Evolutionary conservation across 2,888 invertebrate species (phyloP).

Genomic region (Mythimna lalbum): DNA sequence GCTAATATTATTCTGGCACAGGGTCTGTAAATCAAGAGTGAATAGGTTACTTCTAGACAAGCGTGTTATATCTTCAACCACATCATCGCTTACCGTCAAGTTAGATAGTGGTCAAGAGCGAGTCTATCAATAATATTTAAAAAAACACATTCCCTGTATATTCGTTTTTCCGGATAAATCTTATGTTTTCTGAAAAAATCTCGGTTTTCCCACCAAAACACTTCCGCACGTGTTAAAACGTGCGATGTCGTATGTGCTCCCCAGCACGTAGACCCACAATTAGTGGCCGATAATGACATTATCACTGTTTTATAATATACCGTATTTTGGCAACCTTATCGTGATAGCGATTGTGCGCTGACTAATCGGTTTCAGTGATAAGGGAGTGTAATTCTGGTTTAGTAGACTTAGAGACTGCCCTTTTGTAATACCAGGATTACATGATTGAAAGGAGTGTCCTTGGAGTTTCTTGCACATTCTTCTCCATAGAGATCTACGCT

Average conservation of each 20-base stretch:
- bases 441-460: too few relatives aligned
- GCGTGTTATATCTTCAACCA: too few relatives aligned
- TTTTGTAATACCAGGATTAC: too few relatives aligned
- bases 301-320: constrained; percentile 53
- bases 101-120: too few relatives aligned
- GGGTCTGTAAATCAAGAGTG: too few relatives aligned
- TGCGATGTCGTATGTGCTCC: constrained; percentile 54
- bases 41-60: too few relatives aligned
- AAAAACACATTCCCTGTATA: neutral
- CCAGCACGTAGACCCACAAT: constrained; percentile 59
- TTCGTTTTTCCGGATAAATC: neutral
- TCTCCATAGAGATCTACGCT: too few relatives aligned
- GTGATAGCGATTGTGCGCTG: constrained; percentile 36
- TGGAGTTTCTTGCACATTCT: too few relatives aligned
- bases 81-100: too few relatives aligned
- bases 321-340: constrained; percentile 48
- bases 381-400: constrained; percentile 3
- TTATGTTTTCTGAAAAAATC: neutral
- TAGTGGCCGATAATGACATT: constrained; percentile 52
- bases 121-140: too few relatives aligned
- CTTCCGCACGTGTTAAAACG: constrained; percentile 3
- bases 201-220: neutral
- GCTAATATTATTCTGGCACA: too few relatives aligned
- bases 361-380: constrained; percentile 18
- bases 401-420: constrained; percentile 12